Conservation (phyloP, 2,888 invertebrate genomes). For the Limenitis camilla region DNA sequence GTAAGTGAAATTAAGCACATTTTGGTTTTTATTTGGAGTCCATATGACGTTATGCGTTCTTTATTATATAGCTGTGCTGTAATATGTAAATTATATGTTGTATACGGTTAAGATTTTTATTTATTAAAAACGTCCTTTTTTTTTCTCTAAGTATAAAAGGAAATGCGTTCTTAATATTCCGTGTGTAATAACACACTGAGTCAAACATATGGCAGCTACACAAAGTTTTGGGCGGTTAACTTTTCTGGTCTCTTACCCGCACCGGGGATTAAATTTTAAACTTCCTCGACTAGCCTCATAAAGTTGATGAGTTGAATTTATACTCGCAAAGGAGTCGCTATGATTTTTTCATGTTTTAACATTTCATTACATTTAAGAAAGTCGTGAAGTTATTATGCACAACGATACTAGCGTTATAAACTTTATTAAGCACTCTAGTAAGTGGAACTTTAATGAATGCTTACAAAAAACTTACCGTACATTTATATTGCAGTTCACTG, state of each 20-base stretch:
- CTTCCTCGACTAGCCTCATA: slow-evolving; percentile 56
- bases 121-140: not conserved
- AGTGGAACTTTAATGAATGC: too few species aligned
- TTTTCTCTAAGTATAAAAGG: not conserved
- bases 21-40: too few species aligned
- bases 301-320: slow-evolving; percentile 60
- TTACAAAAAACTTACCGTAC: not conserved
- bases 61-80: too few species aligned
- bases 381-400: not conserved
- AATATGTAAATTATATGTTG: too few species aligned
- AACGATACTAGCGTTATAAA: too few species aligned
- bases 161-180: slow-evolving; percentile 19
- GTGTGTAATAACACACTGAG: slow-evolving; percentile 21
- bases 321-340: slow-evolving; percentile 36
- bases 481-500: not conserved
- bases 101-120: too few species aligned
- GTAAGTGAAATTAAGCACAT: too few species aligned
- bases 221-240: slow-evolving; percentile 58
- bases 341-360: slow-evolving; percentile 8
- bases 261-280: slow-evolving; percentile 65
- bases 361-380: not conserved
- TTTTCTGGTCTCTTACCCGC: slow-evolving; percentile 59
- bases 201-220: slow-evolving; percentile 30
- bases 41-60: too few species aligned
- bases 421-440: not conserved